Base-by-base conservation (phyloP, 1,140 invertebrate genomes). In the Heliconius eleuchia region DNA sequence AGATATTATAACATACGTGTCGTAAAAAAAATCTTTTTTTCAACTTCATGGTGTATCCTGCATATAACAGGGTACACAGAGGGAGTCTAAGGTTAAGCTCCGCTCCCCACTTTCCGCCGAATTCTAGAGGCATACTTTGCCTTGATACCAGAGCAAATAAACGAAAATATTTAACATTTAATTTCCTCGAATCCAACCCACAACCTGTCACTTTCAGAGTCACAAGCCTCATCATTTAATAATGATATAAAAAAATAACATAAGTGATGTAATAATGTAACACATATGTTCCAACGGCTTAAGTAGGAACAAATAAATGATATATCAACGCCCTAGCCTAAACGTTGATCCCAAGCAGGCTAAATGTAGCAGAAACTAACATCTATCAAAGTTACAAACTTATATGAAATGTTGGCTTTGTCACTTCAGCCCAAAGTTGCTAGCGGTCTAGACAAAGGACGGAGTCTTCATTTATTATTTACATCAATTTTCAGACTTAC, bases 341-440 rank as follows among this genome's bases (percentile, higher is more conserved):
- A 71, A 71, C 71, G 39, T 71, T 71, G 42, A 70, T 39, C 60
- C 39, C 60, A 71, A 78, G 39, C n/a, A 50, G 76, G 76, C 27
- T 77, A 71, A 76, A 76, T 76, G 75, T 70, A 52, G 66, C 66
- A 76, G 75, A 76, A 76, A 71, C 76, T 77, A 72, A 71, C 76
- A 77, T 77, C 66, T 23, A 77, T 73, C 50, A 42, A 77, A 77
- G 70, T 77, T 77, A 27, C 71, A 34, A 77, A 77, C 76, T 77
- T 71, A 77, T 77, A 77, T 72, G 60, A 76, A 76, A 60, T 60
- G 74, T 55, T 75, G 19, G 73, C 50, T 76, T 76, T 66, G 74
- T 76, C 34, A 76, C 74, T 75, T 60, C 52, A 75, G 30, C 52
- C 52, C 18, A 34, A 74, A n/a, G 66, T 76, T 76, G 57, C 37